Evolutionary conservation across 2,797 vertebrate genomes (phyloP), one percentile per base, ranked within the genome.

Genomic region (Austrolebias charrua): DNA sequence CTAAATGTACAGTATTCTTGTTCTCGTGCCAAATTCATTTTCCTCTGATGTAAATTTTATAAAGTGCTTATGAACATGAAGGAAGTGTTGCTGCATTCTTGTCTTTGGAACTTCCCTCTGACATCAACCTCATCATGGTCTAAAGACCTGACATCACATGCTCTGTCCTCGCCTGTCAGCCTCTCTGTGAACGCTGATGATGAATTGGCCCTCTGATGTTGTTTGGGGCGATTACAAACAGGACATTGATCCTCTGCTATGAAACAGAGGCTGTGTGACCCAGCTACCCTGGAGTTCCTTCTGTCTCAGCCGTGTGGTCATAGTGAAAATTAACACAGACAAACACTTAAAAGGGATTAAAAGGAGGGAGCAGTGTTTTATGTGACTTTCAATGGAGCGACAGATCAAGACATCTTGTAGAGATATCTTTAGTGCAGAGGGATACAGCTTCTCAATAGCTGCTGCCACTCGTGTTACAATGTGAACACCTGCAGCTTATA

Each of bases 241-340:
- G 65, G 78, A 81, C 86, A 88, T 84, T 88, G 83, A 85, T 88
- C 80, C 75, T 81, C 69, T 77, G 76, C 61, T 60, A 59, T 60
- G 60, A 69, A 78, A 80, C 63, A 74, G 73, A 6, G 64, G 64
- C 74, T 72, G 59, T 78, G 66, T 79, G 75, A 80, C 62, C 71
- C 74, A 66, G 73, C 49, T 76, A 80, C 79, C 73, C 55, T 0
- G 11, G 66, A 69, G 79, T 59, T 59, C 42, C 67, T 74, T 74
- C 58, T 72, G 70, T 63, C 67, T 44, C 68, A 71, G 69, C 63
- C 63, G 19, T 29, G 51, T 0, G 40, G 68, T 71, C 71, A 49
- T 8, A 13, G 63, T 44, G 65, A 62, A 66, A 69, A 70, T 75
- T 75, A 70, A 61, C 70, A 58, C 35, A 59, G 69, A 57, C 35